These are phyloP conservation scores for Marisa cornuarietis DNA, from an alignment of 1,140 invertebrate species.

Conservation along the genomic window DNA sequence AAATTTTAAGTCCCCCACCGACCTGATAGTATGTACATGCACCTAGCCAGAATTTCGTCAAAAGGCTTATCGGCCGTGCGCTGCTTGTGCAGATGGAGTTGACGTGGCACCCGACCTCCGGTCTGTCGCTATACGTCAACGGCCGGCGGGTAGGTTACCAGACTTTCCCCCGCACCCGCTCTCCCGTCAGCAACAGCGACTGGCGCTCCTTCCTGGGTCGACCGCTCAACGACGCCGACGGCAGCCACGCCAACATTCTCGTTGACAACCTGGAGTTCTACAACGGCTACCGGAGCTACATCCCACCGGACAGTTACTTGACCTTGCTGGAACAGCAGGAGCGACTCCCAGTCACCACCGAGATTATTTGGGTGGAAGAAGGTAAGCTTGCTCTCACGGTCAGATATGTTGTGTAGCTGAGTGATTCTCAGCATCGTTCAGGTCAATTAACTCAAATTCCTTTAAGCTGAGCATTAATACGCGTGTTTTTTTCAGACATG, in stretches of 20 bases:
- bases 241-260: conserved; percentile 50
- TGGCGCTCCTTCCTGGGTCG: conserved; percentile 34
- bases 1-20: no score
- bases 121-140: conserved; percentile 57
- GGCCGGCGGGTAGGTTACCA: conserved; percentile 47
- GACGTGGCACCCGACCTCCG: conserved; percentile 58
- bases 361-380: no score
- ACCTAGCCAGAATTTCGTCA: no score
- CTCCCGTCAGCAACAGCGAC: conserved; percentile 40
- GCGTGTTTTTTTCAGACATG: no score
- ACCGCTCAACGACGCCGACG: conserved; percentile 15
- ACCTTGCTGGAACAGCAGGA: not conserved
- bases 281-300: conserved; percentile 49
- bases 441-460: no score
- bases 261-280: conserved; percentile 58
- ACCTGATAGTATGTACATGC: no score
- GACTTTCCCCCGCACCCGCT: conserved; percentile 38
- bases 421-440: no score
- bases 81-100: conserved; percentile 50
- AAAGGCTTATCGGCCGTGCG: not conserved
- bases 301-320: conserved; percentile 32
- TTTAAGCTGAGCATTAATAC: no score
- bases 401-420: no score
- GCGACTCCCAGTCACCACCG: not conserved
- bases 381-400: no score